phyloP scores from a whole-genome alignment of 1,140 invertebrate genomes.

The Pachypeltis micranthus region DNA sequence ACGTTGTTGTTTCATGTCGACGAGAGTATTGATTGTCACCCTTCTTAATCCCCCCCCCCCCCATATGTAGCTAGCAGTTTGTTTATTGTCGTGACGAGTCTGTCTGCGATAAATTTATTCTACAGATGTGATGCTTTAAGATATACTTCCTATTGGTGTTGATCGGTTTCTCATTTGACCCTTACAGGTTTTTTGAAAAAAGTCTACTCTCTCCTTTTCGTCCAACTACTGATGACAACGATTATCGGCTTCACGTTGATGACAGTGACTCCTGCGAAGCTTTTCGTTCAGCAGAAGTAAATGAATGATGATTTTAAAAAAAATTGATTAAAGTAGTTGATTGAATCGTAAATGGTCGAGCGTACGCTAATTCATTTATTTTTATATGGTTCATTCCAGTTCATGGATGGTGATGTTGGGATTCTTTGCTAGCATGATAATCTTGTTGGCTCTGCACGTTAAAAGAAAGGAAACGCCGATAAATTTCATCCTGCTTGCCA shows the following conservation, averaged over 20 bases:
- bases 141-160: too few species aligned
- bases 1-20: too few species aligned
- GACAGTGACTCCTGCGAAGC: conserved; percentile 46
- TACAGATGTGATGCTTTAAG: too few species aligned
- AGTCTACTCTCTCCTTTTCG: conserved; percentile 64
- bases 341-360: not conserved
- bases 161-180: too few species aligned
- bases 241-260: conserved; percentile 51
- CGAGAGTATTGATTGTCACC: too few species aligned
- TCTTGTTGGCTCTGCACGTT: conserved; percentile 47
- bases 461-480: conserved; percentile 51
- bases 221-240: conserved; percentile 60
- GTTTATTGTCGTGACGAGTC: too few species aligned
- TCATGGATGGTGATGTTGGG: conserved; percentile 48
- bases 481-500: conserved; percentile 52
- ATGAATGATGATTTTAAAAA: not conserved
- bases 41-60: too few species aligned
- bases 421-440: conserved; percentile 44
- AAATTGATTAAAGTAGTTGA: not conserved
- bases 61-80: too few species aligned
- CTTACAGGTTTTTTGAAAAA: conserved; percentile 61
- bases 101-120: too few species aligned
- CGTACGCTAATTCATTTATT: not conserved
- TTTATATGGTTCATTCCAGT: conserved; percentile 38
- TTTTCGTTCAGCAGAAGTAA: conserved; percentile 55